phyloP scores from a whole-genome alignment of 2,888 invertebrate genomes.

The Meteorus colon region DNA sequence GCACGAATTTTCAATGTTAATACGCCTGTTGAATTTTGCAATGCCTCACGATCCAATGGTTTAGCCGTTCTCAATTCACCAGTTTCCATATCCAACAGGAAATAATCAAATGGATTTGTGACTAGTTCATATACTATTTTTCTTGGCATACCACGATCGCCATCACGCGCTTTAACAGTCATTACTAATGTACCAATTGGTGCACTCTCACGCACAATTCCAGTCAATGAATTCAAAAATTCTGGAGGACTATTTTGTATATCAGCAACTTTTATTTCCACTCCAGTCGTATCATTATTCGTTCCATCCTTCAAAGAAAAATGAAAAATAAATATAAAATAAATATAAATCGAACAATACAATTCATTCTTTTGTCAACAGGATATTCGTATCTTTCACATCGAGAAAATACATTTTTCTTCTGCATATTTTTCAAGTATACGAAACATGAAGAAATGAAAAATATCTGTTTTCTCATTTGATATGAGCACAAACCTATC shows the following conservation, averaged over 20 bases:
- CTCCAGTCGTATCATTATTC: constrained; percentile 82
- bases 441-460: background rate
- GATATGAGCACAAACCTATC: too few species aligned
- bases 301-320: constrained; percentile 81
- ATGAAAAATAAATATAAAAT: constrained; percentile 28
- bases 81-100: constrained; percentile 84
- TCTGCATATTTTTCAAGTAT: too few species aligned
- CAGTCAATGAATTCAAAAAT: constrained; percentile 86
- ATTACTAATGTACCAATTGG: constrained; percentile 88
- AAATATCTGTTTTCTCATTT: too few species aligned
- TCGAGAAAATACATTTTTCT: too few species aligned
- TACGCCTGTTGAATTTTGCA: constrained; percentile 86
- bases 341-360: background rate
- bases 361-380: too few species aligned
- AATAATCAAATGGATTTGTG: constrained; percentile 90
- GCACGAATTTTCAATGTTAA: constrained; percentile 87
- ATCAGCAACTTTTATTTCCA: constrained; percentile 87
- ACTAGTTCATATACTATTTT: constrained; percentile 84
- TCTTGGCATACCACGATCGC: constrained; percentile 88
- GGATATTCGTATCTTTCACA: too few species aligned
- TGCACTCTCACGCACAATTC: constrained; percentile 87
- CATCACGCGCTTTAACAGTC: constrained; percentile 87
- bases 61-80: constrained; percentile 90
- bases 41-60: constrained; percentile 88
- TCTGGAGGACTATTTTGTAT: constrained; percentile 91